phyloP scores from a whole-genome alignment of 2,797 vertebrate genomes.

The Neosalanx taihuensis region DNA sequence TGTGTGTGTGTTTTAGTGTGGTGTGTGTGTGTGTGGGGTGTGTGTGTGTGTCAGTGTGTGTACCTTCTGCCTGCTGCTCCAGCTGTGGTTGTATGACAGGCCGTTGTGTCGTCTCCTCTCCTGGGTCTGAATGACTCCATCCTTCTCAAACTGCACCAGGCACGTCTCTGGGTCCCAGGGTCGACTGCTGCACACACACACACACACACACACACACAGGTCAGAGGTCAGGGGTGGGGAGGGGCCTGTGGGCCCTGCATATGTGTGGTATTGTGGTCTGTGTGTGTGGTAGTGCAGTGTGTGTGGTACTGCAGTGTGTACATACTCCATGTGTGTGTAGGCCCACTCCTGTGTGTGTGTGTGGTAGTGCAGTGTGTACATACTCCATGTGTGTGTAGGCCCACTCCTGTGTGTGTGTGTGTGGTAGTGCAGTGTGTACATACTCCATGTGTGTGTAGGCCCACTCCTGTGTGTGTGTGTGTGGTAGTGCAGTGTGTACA shows the following conservation, averaged over 20 bases:
- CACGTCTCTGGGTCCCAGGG: constrained; percentile 87
- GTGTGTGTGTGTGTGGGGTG: no score
- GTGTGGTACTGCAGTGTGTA: not conserved
- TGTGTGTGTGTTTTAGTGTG: no score
- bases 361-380: not conserved
- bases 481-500: constrained; percentile 38
- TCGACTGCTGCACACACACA: constrained; percentile 65
- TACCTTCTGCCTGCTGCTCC: constrained; percentile 79
- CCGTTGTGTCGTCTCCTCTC: constrained; percentile 69
- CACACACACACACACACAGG: constrained; percentile 9
- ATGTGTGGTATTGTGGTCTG: no score
- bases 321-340: not conserved
- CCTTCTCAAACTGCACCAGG: constrained; percentile 88
- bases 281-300: not conserved
- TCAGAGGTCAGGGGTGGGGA: not conserved
- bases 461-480: no score
- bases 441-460: no score
- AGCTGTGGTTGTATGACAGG: constrained; percentile 76
- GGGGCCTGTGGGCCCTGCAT: not conserved
- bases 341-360: not conserved
- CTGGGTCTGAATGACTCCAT: constrained; percentile 87
- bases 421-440: not conserved
- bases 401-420: not conserved
- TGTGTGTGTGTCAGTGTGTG: not conserved
- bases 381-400: no score